Base-by-base conservation (phyloP, 2,888 invertebrate genomes). In the Philopedon plagiatum region DNA sequence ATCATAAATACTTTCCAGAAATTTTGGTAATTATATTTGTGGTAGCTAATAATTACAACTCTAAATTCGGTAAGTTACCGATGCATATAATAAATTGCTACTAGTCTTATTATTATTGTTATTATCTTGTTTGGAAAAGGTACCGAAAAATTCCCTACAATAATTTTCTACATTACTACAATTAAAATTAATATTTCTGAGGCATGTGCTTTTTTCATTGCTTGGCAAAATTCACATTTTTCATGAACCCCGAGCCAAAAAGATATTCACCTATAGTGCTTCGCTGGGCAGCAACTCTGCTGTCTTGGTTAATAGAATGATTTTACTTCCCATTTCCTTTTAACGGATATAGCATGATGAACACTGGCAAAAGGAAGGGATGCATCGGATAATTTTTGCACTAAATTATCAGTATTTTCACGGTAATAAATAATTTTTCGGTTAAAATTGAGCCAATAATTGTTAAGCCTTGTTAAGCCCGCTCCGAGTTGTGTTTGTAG, bases 401-500 rank as follows among this genome's bases (percentile, higher is more conserved):
- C 39, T 29, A 26, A 49, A 56, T 44, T 26, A 23, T 32, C 51
- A 8, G 18, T 13, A 13, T 23, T 56, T 11, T n/a, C 51, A 4
- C 26, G n/a, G n/a, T n/a, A n/a, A n/a, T n/a, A n/a, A n/a, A n/a
- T n/a, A 65, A 34, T 34, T 34, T 34, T 41, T 44, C 54, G 15
- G 49, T 65, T 15, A 65, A 19, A 49, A 49, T 32, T 23, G 32
- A n/a, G n/a, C 56, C 65, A 39, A 60, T 9, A 51, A 46, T 46
- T 34, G 61, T 18, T 15, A n/a, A n/a, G n/a, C n/a, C n/a, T n/a
- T n/a, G n/a, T n/a, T n/a, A 71, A 51, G 21, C 37, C 23, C 11
- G 23, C 23, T 32, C 57, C 64, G 8, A 51, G 8, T 68, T 73
- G 58, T 8, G 19, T 15, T 60, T 73, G 72, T 21, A 68, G 34